A percentile compares a stretch with the other conserved stretches of the same genome.
Evolutionary conservation across 2,113 vertebrate species (phyloP).

Genomic region (Oncorhynchus kisutch): DNA sequence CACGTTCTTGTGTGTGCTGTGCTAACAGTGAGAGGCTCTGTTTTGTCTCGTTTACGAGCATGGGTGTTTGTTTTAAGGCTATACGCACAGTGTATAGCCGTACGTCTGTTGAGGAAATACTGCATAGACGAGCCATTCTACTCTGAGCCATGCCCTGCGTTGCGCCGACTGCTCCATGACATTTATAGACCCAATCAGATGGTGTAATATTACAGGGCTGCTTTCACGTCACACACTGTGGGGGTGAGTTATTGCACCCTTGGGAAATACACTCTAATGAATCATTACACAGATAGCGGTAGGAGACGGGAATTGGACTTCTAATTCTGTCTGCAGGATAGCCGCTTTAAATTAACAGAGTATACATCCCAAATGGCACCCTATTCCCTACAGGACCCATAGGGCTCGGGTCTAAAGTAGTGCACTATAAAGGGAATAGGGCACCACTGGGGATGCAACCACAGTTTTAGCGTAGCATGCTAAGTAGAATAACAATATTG

Average conservation of each 20-base stretch:
- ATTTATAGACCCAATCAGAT: neutral
- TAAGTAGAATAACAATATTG: constrained; percentile 56
- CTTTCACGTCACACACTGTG: neutral
- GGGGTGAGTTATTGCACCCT: constrained; percentile 53
- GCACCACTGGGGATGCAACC: neutral
- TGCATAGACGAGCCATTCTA: neutral
- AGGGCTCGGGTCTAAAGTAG: no score
- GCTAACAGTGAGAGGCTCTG: neutral
- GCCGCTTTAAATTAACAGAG: no score
- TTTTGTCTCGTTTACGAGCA: neutral
- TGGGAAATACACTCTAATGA: constrained; percentile 66
- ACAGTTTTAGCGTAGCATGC: constrained; percentile 35
- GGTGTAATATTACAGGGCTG: neutral
- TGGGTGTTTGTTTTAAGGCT: neutral
- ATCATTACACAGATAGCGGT: constrained; percentile 65
- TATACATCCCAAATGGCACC: neutral
- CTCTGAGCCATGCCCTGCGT: no score
- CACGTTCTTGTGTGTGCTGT: neutral
- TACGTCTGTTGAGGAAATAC: neutral
- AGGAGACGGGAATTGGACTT: constrained; percentile 36
- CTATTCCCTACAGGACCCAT: neutral
- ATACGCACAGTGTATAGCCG: neutral
- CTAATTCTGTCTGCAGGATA: constrained; percentile 30
- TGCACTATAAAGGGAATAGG: no score
- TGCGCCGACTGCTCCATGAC: neutral